These are phyloP conservation scores for Erynnis tages DNA, from an alignment of 2,888 invertebrate species.

Conservation along the genomic window DNA sequence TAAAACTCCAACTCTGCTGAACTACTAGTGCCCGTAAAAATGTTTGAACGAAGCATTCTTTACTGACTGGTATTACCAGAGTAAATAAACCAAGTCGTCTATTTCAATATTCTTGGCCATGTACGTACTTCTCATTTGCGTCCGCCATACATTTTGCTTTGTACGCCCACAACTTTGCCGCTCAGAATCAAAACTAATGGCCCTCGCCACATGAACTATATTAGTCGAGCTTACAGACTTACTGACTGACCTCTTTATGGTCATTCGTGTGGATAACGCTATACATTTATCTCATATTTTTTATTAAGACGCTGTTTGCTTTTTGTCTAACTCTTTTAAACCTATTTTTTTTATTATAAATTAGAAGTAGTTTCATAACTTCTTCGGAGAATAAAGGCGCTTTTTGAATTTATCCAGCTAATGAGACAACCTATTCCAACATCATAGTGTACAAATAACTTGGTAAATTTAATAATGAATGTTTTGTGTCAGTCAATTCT, in stretches of 20 bases:
- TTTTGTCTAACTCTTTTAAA: too few relatives aligned
- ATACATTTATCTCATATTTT: conserved; percentile 40
- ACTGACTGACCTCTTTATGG: conserved; percentile 65
- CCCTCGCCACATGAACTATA: conserved; percentile 53
- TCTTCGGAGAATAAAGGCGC: too few relatives aligned
- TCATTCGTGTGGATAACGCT: conserved; percentile 45
- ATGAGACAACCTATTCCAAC: too few relatives aligned
- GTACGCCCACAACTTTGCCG: conserved; percentile 47
- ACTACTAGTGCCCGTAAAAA: background rate
- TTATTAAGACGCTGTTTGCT: background rate
- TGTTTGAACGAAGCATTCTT: background rate
- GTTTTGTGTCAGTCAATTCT: too few relatives aligned
- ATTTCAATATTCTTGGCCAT: conserved; percentile 42
- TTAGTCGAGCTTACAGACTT: conserved; percentile 50
- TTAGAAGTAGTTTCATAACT: too few relatives aligned
- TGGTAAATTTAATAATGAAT: too few relatives aligned
- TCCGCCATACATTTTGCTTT: conserved; percentile 69
- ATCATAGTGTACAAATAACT: too few relatives aligned
- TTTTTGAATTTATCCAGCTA: too few relatives aligned
- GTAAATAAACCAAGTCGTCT: conserved; percentile 32
- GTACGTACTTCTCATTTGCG: conserved; percentile 63
- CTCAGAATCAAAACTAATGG: conserved; percentile 65
- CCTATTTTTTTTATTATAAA: too few relatives aligned
- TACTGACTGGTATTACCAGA: conserved; percentile 11
- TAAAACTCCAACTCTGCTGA: background rate